A percentile compares a stretch with the other conserved stretches of the same genome.
These are phyloP conservation scores for Spodoptera picta DNA, from an alignment of 2,888 invertebrate genomes.

Conservation along the genomic window DNA sequence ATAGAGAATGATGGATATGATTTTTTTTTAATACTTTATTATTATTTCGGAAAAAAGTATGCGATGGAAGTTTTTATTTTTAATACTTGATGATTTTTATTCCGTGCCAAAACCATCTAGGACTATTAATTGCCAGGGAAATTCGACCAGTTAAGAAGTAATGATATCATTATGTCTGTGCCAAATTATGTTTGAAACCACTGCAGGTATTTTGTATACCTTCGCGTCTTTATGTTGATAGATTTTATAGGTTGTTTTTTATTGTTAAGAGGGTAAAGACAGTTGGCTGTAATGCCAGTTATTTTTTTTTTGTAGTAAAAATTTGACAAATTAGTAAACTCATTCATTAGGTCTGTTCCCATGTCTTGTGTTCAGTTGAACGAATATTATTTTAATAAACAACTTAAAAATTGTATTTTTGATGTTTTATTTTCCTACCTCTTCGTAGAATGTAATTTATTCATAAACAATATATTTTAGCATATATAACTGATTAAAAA, in stretches of 20 bases:
- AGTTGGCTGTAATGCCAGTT: conserved; percentile 69
- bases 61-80: conserved; percentile 59
- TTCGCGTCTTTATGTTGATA: conserved; percentile 81
- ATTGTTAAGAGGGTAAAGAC: conserved; percentile 87
- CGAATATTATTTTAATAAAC: conserved; percentile 89
- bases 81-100: conserved; percentile 48
- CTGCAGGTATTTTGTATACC: conserved; percentile 51
- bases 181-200: conserved; percentile 77
- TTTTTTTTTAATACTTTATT: conserved; percentile 57
- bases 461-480: no score
- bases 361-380: conserved; percentile 88
- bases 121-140: conserved; percentile 67
- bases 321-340: conserved; percentile 86
- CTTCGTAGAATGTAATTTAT: no score
- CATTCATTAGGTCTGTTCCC: conserved; percentile 86
- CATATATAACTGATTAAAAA: no score
- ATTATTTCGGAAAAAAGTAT: no score
- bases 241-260: conserved; percentile 88
- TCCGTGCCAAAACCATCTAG: conserved; percentile 83
- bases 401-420: conserved; percentile 81
- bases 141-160: conserved; percentile 58
- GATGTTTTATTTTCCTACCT: conserved; percentile 65
- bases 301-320: conserved; percentile 77
- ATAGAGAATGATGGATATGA: conserved; percentile 70
- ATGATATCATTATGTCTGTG: conserved; percentile 74